Conservation (phyloP, 2,113 vertebrate genomes). For the Oncorhynchus keta region DNA sequence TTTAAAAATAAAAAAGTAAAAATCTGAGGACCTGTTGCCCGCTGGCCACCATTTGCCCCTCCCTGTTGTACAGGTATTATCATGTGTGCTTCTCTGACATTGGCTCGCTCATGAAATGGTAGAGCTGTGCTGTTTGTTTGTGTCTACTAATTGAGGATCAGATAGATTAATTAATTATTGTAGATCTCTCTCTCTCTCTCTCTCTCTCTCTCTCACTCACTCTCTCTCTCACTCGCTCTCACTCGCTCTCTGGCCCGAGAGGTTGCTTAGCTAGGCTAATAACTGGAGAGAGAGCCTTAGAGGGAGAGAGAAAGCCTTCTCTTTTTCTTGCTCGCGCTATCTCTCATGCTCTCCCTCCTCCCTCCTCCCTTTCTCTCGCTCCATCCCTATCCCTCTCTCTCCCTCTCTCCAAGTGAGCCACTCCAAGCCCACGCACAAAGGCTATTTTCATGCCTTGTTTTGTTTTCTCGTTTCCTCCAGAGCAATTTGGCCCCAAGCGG, state of each 20-base stretch:
- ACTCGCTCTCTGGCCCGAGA: neutral
- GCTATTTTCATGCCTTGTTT: conserved; percentile 28
- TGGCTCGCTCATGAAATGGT: no score
- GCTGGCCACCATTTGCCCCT: no score
- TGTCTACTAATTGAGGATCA: no score
- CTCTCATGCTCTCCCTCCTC: neutral
- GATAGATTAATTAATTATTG: neutral
- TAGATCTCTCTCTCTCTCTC: conserved; percentile 2
- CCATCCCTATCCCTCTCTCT: neutral
- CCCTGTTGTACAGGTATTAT: no score
- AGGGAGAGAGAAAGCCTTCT: no score
- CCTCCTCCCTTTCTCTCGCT: neutral
- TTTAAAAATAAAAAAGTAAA: no score
- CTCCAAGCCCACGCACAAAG: conserved; percentile 35
- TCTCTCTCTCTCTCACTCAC: no score
- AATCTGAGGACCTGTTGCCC: no score
- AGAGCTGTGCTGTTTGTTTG: no score
- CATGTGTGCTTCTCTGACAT: no score
- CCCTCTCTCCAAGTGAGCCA: conserved; percentile 21
- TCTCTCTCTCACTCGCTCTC: conserved; percentile 8
- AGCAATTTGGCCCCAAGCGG: conserved; percentile 23
- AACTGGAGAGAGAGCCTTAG: neutral
- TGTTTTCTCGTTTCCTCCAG: conserved; percentile 24
- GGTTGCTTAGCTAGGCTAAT: no score
- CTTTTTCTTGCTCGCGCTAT: neutral